Percentiles rank a stretch among this genome's conserved stretches.
phyloP scores from a whole-genome alignment of 2,888 invertebrate genomes.

The Ophonus ardosiacus region DNA sequence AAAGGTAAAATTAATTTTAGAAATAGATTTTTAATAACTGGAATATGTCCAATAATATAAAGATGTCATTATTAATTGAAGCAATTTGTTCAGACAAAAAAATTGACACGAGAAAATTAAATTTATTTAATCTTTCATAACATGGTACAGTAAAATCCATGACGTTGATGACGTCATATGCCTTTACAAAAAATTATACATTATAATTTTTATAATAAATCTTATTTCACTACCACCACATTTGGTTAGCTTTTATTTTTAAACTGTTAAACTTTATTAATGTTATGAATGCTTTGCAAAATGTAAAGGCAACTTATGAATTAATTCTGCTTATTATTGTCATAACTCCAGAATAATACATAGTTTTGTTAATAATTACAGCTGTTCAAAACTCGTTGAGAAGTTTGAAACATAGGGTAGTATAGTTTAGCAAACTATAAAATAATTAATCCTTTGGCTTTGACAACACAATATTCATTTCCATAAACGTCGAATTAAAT shows the following conservation, averaged over 20 bases:
- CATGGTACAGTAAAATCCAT: neutral
- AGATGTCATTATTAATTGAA: neutral
- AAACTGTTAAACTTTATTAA: neutral
- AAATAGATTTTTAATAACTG: neutral
- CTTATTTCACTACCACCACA: neutral
- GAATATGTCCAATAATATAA: neutral
- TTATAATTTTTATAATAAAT: neutral
- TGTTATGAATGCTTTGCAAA: too few species aligned
- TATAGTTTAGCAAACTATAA: conserved; percentile 11
- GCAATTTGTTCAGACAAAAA: neutral
- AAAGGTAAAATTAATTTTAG: neutral
- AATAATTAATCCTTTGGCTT: conserved; percentile 34
- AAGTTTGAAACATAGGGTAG: neutral
- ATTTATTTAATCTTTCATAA: neutral
- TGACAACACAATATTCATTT: conserved; percentile 20
- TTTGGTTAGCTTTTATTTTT: neutral
- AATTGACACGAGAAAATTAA: neutral
- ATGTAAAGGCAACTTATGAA: neutral
- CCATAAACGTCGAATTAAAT: conserved; percentile 24
- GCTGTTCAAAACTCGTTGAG: conserved; percentile 2
- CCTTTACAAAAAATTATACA: neutral
- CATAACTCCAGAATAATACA: neutral
- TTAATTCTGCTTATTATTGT: conserved; percentile 34
- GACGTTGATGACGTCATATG: neutral
- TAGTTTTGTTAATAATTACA: conserved; percentile 21